Conservation (phyloP, 2,797 vertebrate genomes). For the Cercopithecus hamlyni region DNA sequence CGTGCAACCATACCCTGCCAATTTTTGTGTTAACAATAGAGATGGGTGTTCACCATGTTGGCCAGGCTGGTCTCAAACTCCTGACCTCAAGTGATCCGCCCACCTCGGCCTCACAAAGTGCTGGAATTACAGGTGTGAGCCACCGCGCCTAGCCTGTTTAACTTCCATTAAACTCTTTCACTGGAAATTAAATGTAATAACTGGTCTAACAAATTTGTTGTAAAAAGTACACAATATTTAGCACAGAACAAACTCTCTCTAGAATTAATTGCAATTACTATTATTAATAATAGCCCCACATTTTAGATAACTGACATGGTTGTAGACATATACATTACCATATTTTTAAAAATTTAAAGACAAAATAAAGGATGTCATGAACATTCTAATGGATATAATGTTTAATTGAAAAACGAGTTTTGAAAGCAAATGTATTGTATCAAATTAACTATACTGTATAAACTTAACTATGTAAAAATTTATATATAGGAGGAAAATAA, state of each 20-base stretch:
- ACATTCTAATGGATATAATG: not conserved
- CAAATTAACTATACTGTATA: not conserved
- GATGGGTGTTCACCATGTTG: not conserved
- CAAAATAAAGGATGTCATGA: not conserved
- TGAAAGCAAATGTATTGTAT: not conserved
- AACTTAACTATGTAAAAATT: not conserved
- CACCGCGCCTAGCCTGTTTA: not conserved
- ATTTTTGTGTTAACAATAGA: not conserved
- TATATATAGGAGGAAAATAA: not conserved
- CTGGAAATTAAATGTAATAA: not conserved
- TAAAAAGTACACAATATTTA: not conserved
- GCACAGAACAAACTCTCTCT: not conserved
- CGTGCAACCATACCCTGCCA: not conserved
- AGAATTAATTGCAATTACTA: not conserved
- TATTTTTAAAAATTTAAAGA: not conserved
- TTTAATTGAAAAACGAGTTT: not conserved
- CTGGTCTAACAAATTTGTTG: not conserved
- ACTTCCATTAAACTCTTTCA: not conserved
- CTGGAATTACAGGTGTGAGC: not conserved
- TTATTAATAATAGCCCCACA: not conserved
- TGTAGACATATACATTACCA: not conserved
- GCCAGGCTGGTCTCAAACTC: not conserved
- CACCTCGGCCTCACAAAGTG: not conserved
- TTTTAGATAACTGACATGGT: slow-evolving; percentile 11
- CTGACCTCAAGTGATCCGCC: not conserved